A percentile compares a stretch with the other conserved stretches of the same genome.
Evolutionary conservation across 2,113 vertebrate genomes (phyloP).

Genomic region (Copsychus sechellarum): DNA sequence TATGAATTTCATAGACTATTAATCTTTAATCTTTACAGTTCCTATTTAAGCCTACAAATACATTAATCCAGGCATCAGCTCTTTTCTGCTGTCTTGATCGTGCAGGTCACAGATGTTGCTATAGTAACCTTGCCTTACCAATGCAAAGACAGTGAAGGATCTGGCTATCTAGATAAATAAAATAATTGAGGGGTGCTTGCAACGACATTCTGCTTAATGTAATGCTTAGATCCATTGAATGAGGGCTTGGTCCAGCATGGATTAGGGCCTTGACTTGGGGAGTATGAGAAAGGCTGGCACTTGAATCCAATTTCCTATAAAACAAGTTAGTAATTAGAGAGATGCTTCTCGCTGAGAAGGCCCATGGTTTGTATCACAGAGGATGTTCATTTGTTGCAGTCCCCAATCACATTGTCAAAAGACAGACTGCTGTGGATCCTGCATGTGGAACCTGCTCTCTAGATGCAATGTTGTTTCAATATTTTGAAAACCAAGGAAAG

Average conservation of each 20-base stretch:
- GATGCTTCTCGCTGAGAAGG: background rate
- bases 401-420: slow-evolving; percentile 23
- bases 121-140: slow-evolving; percentile 31
- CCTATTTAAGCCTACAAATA: background rate
- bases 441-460: background rate
- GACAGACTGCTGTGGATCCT: background rate
- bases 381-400: slow-evolving; percentile 25
- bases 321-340: background rate
- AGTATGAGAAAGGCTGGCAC: background rate
- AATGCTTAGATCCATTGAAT: background rate
- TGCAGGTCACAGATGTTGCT: slow-evolving; percentile 47
- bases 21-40: slow-evolving; percentile 27
- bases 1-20: background rate
- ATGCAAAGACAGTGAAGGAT: background rate
- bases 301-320: background rate
- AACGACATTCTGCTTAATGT: background rate
- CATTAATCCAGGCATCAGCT: slow-evolving; percentile 1
- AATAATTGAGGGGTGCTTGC: background rate
- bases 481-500: background rate
- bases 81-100: slow-evolving; percentile 2
- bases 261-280: background rate
- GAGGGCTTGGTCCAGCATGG: fast-evolving
- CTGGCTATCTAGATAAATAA: slow-evolving; percentile 1
- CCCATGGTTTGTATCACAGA: background rate
- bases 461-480: background rate